These are phyloP conservation scores for Calliopum simillimum DNA, from an alignment of 2,888 invertebrate species.

Conservation along the genomic window DNA sequence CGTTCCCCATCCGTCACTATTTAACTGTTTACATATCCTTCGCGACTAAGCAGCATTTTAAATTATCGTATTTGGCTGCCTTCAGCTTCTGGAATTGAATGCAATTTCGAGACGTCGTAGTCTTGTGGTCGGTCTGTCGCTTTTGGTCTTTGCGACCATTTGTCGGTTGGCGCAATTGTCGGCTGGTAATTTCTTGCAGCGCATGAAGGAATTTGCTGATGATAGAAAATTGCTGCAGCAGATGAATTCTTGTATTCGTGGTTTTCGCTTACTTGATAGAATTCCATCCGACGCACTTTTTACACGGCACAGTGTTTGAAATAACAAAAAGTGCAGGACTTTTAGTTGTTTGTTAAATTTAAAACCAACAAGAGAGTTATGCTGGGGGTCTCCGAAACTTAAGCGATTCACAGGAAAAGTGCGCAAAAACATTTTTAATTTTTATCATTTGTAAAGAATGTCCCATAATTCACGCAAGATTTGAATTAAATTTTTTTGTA, in stretches of 20 bases:
- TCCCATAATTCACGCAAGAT: no score
- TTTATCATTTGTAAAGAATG: no score
- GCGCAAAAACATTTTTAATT: no score
- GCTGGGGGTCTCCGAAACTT: no score
- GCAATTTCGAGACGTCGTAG: not conserved
- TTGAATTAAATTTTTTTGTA: no score
- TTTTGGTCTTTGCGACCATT: not conserved
- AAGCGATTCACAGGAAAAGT: no score
- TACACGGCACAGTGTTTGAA: not conserved
- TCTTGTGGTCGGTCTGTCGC: no score
- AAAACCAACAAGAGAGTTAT: no score
- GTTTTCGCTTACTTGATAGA: not conserved
- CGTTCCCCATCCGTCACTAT: no score
- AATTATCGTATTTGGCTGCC: conserved; percentile 2
- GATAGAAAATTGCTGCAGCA: conserved; percentile 15
- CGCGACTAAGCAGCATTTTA: not conserved
- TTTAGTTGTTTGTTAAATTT: no score
- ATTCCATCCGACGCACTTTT: not conserved
- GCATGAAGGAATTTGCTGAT: conserved; percentile 17
- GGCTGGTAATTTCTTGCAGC: not conserved
- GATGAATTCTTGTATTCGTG: not conserved
- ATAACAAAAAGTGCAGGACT: no score
- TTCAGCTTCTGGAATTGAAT: conserved; percentile 5
- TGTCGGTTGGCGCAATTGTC: not conserved
- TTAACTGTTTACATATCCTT: no score